These are phyloP conservation scores for Drosophila sp. DNA, from an alignment of 1,140 invertebrate genomes.

Conservation along the genomic window DNA sequence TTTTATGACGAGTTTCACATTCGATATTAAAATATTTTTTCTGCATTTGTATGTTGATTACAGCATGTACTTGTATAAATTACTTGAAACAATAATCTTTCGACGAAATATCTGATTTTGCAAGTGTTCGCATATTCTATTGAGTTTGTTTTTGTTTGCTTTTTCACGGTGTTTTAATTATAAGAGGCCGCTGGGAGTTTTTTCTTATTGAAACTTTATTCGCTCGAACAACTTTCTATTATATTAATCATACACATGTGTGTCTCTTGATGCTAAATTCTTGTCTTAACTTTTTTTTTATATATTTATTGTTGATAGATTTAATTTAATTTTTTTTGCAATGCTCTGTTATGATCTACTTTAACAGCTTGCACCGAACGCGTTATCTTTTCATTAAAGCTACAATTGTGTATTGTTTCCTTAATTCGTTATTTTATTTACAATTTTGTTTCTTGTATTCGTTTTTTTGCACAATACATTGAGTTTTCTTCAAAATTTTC, in stretches of 20 bases:
- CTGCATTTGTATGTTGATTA: too few relatives aligned
- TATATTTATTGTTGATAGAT: constrained; percentile 24
- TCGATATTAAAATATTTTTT: too few relatives aligned
- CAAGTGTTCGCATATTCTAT: not conserved
- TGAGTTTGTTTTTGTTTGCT: constrained; percentile 1
- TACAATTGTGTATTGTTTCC: not conserved
- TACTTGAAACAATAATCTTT: not conserved
- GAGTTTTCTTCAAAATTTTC: constrained; percentile 35
- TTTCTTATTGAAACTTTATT: constrained; percentile 37
- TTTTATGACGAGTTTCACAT: too few relatives aligned
- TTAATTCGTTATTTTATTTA: constrained; percentile 12
- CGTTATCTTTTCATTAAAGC: constrained; percentile 6
- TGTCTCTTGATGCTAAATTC: constrained; percentile 21
- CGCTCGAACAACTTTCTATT: constrained; percentile 30
- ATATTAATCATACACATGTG: constrained; percentile 22
- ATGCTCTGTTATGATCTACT: not conserved
- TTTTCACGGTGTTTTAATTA: constrained; percentile 26
- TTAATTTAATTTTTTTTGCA: constrained; percentile 12
- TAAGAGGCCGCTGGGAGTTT: constrained; percentile 12
- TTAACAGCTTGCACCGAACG: not conserved
- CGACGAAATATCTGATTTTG: not conserved
- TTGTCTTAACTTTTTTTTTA: constrained; percentile 22
- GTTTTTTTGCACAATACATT: constrained; percentile 31
- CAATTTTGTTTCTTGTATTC: constrained; percentile 13
- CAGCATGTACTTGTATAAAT: too few relatives aligned